Conservation (phyloP, 2,113 vertebrate genomes). For the Coracopsis vasa region DNA sequence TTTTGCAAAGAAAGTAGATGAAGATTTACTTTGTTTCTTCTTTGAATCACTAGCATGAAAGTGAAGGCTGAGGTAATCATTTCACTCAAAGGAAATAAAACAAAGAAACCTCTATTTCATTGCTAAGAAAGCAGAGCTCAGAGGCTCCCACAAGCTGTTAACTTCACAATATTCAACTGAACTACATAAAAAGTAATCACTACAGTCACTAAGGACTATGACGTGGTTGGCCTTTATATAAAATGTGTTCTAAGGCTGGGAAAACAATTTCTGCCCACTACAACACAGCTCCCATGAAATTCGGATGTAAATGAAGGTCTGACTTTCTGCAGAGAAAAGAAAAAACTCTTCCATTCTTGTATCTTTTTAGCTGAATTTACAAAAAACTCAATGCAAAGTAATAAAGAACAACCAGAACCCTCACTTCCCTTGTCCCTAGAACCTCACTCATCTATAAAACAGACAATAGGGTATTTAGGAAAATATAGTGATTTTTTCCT, state of each 20-base stretch:
- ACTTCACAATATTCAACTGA: not conserved
- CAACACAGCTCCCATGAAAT: not conserved
- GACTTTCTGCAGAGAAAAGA: not conserved
- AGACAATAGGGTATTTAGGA: not conserved
- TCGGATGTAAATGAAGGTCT: not conserved
- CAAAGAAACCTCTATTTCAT: constrained; percentile 47
- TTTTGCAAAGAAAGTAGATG: constrained; percentile 9
- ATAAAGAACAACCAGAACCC: not conserved
- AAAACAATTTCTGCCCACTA: not conserved
- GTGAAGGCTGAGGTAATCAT: not conserved
- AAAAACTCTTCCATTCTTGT: not conserved
- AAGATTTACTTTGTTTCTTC: constrained; percentile 28
- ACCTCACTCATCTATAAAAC: not conserved
- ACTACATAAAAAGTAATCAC: not conserved
- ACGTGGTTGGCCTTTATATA: not conserved
- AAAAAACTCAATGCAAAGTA: not conserved
- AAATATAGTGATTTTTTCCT: not conserved
- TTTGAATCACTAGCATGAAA: not conserved
- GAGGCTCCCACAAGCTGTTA: not conserved
- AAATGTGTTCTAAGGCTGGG: not conserved
- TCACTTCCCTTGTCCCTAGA: not conserved
- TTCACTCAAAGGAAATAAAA: constrained; percentile 38
- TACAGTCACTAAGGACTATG: not conserved
- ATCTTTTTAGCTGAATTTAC: not conserved
- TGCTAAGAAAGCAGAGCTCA: constrained; percentile 23